Percentiles rank a stretch among this genome's conserved stretches.
phyloP scores from a whole-genome alignment of 2,888 invertebrate genomes.

The Watsonalla binaria region DNA sequence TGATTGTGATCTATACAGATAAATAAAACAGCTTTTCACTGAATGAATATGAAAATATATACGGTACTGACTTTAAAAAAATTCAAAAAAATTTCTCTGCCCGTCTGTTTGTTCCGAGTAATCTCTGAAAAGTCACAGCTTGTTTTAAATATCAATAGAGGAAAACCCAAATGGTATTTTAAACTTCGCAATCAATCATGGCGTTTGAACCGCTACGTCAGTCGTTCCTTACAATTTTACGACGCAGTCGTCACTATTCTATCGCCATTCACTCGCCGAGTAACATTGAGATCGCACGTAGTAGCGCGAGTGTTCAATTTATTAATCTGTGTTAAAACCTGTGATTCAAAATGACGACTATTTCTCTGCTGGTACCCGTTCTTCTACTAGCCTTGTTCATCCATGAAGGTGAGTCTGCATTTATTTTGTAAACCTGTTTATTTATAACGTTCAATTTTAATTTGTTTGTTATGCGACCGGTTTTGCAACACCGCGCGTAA shows the following conservation, averaged over 20 bases:
- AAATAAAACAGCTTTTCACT: too few species aligned
- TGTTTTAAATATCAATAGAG: too few species aligned
- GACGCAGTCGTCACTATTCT: background rate
- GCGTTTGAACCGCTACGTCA: slow-evolving; percentile 6
- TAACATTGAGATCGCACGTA: slow-evolving; percentile 26
- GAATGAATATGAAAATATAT: too few species aligned
- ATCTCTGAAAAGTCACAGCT: too few species aligned
- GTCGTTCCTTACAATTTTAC: background rate
- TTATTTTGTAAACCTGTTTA: background rate
- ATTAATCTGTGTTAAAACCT: slow-evolving; percentile 25
- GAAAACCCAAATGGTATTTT: slow-evolving; percentile 25
- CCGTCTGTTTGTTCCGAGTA: too few species aligned
- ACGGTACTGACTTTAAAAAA: too few species aligned
- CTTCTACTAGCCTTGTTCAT: slow-evolving; percentile 60
- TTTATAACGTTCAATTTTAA: background rate
- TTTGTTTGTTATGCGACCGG: too few species aligned
- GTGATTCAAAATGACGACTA: slow-evolving; percentile 52
- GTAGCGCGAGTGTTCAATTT: slow-evolving; percentile 19
- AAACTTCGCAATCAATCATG: slow-evolving; percentile 11
- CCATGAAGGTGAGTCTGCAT: slow-evolving; percentile 50
- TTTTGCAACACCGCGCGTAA: too few species aligned
- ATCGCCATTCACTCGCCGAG: slow-evolving; percentile 52
- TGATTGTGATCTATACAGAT: too few species aligned
- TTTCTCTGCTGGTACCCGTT: slow-evolving; percentile 56
- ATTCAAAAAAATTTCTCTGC: too few species aligned